Percentiles rank a stretch among this genome's conserved stretches.
phyloP scores from a whole-genome alignment of 2,113 vertebrate genomes.

The Notarius quadriscutis region DNA sequence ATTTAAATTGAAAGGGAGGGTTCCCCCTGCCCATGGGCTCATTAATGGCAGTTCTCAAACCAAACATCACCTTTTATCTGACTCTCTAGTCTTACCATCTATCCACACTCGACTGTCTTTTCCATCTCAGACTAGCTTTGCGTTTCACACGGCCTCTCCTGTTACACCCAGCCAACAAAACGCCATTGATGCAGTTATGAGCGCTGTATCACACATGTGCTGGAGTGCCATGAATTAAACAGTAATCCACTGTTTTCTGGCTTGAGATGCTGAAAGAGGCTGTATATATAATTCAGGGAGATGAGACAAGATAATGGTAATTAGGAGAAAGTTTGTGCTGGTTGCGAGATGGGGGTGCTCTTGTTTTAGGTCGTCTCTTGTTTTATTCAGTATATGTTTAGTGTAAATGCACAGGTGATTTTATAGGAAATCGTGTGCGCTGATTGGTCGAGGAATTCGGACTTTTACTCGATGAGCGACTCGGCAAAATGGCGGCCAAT shows the following conservation, averaged over 20 bases:
- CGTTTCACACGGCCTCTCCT: slow-evolving; percentile 28
- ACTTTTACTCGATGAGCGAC: too few relatives aligned
- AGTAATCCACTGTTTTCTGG: slow-evolving; percentile 20
- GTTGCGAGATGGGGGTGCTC: neutral
- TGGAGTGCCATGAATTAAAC: slow-evolving; percentile 40
- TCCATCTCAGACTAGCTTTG: neutral
- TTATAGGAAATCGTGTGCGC: too few relatives aligned
- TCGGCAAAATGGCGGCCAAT: too few relatives aligned
- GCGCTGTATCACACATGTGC: slow-evolving; percentile 12
- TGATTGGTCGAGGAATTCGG: too few relatives aligned
- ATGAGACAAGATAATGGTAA: slow-evolving; percentile 28
- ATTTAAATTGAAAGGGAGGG: neutral
- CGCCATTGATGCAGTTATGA: slow-evolving; percentile 29
- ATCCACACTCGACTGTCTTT: slow-evolving; percentile 10
- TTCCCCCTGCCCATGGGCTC: too few relatives aligned
- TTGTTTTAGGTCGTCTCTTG: neutral
- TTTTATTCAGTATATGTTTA: neutral
- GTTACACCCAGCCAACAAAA: slow-evolving; percentile 24
- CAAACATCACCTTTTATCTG: neutral
- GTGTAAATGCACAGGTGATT: neutral
- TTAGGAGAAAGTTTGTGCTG: slow-evolving; percentile 21
- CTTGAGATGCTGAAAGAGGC: slow-evolving; percentile 26
- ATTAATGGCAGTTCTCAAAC: neutral
- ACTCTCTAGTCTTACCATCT: neutral
- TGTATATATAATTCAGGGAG: slow-evolving; percentile 51